A percentile compares a stretch with the other conserved stretches of the same genome.
phyloP scores from a whole-genome alignment of 2,888 invertebrate species.

The Autographa pulchrina region DNA sequence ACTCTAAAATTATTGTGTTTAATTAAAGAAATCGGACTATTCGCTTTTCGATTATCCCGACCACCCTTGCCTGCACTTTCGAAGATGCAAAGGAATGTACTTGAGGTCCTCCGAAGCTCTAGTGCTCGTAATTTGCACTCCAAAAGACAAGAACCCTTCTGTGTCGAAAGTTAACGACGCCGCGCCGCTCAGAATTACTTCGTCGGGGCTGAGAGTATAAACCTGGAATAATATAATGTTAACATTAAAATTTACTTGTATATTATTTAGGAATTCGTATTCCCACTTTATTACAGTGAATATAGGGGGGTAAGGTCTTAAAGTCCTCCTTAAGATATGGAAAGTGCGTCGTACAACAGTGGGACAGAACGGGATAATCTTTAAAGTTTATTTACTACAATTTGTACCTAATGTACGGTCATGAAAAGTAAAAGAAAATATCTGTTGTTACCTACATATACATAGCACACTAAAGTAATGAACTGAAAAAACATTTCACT shows the following conservation, averaged over 20 bases:
- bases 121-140: constrained; percentile 79
- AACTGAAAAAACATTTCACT: too few species aligned
- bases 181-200: constrained; percentile 75
- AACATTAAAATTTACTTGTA: constrained; percentile 3
- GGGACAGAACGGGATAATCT: too few species aligned
- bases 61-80: constrained; percentile 79
- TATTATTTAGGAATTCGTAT: neutral
- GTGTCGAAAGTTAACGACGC: constrained; percentile 70
- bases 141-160: constrained; percentile 76
- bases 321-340: too few species aligned
- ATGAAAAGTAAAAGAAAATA: too few species aligned
- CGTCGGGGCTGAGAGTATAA: constrained; percentile 82
- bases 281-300: neutral
- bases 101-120: constrained; percentile 75
- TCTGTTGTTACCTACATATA: too few species aligned
- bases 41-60: constrained; percentile 12
- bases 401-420: too few species aligned
- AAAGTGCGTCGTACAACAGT: too few species aligned
- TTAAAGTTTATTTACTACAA: too few species aligned
- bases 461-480: too few species aligned
- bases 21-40: constrained; percentile 1
- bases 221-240: constrained; percentile 67
- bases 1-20: neutral
- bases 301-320: neutral
- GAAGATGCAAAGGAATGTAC: constrained; percentile 65